Conservation (phyloP, 2,113 vertebrate species). For the Tamias sibiricus region DNA sequence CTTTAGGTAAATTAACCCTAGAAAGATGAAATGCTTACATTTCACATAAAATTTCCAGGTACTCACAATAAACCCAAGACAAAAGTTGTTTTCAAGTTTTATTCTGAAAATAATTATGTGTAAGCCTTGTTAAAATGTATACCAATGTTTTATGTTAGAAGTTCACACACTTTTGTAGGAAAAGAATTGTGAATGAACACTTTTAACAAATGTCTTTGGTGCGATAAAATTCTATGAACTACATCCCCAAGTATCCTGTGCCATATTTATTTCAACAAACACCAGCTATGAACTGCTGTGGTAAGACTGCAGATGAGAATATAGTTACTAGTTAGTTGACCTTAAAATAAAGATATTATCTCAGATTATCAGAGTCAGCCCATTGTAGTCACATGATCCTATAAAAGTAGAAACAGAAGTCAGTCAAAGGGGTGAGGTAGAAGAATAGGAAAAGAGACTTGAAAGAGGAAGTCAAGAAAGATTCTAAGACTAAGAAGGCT, state of each 20-base stretch:
- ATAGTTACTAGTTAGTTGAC: not conserved
- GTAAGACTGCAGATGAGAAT: not conserved
- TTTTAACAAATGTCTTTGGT: not conserved
- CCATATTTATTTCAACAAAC: not conserved
- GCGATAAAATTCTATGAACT: not conserved
- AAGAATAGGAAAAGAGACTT: not conserved
- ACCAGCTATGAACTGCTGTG: not conserved
- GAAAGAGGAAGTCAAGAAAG: not conserved
- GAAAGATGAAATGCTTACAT: not conserved
- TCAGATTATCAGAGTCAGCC: not conserved
- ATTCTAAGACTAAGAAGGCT: not conserved
- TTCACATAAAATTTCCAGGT: not conserved
- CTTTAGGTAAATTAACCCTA: not conserved
- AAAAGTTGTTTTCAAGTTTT: not conserved
- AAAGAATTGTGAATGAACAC: not conserved
- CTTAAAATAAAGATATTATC: not conserved
- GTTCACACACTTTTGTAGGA: not conserved
- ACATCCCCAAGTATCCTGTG: not conserved
- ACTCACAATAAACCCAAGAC: not conserved
- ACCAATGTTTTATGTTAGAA: not conserved
- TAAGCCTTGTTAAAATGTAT: not conserved
- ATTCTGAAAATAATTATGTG: not conserved
- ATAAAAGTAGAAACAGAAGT: not conserved
- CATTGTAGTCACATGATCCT: not conserved
- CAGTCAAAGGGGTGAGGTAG: not conserved